Percentiles rank a stretch among this genome's conserved stretches.
These are phyloP conservation scores for Tachina grossa DNA, from an alignment of 2,888 invertebrate species.

Conservation along the genomic window DNA sequence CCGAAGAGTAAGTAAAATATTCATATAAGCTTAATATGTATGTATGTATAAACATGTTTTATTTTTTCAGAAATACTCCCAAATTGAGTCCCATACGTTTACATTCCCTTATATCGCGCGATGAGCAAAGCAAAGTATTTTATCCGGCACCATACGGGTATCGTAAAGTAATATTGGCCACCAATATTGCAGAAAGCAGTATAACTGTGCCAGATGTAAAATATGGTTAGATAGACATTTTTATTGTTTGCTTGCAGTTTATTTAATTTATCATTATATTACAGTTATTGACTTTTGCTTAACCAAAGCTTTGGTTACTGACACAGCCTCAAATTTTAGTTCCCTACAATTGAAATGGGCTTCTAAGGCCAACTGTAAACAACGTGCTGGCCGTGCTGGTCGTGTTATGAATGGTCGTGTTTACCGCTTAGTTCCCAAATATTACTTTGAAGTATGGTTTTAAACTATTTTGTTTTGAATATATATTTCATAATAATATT, in stretches of 20 bases:
- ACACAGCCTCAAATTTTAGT: slow-evolving; percentile 87
- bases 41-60: background rate
- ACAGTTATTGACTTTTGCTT: slow-evolving; percentile 96
- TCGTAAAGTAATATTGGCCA: slow-evolving; percentile 93
- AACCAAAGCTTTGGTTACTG: slow-evolving; percentile 91
- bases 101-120: slow-evolving; percentile 90
- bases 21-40: background rate
- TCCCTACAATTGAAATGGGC: slow-evolving; percentile 93
- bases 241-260: background rate
- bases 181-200: slow-evolving; percentile 96
- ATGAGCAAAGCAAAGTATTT: slow-evolving; percentile 88
- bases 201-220: slow-evolving; percentile 94
- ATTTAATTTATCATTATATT: background rate
- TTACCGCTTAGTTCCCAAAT: slow-evolving; percentile 89
- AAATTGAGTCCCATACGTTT: slow-evolving; percentile 82
- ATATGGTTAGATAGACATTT: slow-evolving; percentile 83
- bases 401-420: slow-evolving; percentile 93
- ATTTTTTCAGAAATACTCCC: slow-evolving; percentile 65
- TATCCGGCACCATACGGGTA: slow-evolving; percentile 76
- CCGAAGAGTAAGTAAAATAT: slow-evolving; percentile 67
- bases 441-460: slow-evolving; percentile 84
- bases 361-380: slow-evolving; percentile 93
- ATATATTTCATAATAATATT: background rate
- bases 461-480: background rate
- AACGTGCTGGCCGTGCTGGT: slow-evolving; percentile 95